Evolutionary conservation across 2,113 vertebrate genomes (phyloP), one percentile per base, ranked within the genome.

Genomic region (Takifugu bimaculatus): DNA sequence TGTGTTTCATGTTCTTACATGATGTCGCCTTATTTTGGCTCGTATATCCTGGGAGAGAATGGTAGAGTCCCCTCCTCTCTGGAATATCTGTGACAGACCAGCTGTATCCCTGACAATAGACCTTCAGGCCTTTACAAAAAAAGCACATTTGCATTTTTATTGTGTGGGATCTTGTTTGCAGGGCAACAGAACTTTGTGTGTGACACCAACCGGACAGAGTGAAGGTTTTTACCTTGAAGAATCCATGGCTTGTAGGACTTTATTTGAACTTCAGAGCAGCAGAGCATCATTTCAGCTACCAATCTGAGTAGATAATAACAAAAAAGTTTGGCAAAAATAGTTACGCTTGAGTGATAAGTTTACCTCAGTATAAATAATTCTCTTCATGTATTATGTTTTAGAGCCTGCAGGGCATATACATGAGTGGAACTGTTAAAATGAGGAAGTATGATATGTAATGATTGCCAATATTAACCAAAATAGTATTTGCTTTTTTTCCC

Each of bases 141-240:
- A 64, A 25, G 20, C 29, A 65, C 65, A 82, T 84, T 87, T 68
- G 79, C 75, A 84, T 85, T 72, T 79, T 50, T 15, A 65, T 86
- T 86, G 78, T 83, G 60, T 53, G 12, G 54, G 13, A 50, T 50
- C 64, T 56, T 65, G 70, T 78, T 67, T 54, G 50, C 59, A n/a
- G 66, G 32, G 68, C 49, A 53, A 13, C 26, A 2, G 43, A 60
- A 61, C n/a, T 69, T 49, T 74, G n/a, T 63, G 56, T 62, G 29
- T 68, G 7, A 2, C 20, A 15, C 3, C 15, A 47, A 45, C 28
- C 49, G 1, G 48, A 35, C 39, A 54, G 13, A 48, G 45, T 15
- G 12, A 59, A 1, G 20, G 5, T 14, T 54, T 60, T 15, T 2
- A 44, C 27, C 32, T 50, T 50, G n/a, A 50, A 50, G 48, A n/a